Evolutionary conservation across 2,888 invertebrate species (phyloP), one percentile per base, ranked within the genome.

Genomic region (Ormyrus nitidulus): DNA sequence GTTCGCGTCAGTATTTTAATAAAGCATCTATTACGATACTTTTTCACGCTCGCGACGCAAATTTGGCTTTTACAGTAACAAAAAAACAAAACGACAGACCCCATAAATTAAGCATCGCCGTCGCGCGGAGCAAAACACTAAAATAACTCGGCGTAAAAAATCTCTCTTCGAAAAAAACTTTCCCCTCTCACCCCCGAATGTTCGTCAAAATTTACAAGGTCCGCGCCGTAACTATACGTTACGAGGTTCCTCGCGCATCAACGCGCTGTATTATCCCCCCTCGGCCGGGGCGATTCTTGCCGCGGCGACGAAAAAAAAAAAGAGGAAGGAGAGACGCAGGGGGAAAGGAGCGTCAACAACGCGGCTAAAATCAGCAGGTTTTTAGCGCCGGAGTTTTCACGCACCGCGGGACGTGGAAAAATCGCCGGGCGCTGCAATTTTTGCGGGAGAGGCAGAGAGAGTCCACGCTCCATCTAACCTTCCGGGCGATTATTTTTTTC

Each of bases 381-480:
- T 72, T 72, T 78, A 72, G n/a, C 19, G 54, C 56, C 54, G 11
- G 46, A 7, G 6, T 75, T 70, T 34, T 70, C 70, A 68, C 51
- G 78, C 62, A 19, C 56, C 70, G 58, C 10, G 34, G 58, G 56
- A 54, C 77, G 51, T 51, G 48, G n/a, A 70, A 70, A 75, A 75
- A 68, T 66, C 62, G 64, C 56, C 56, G n/a, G n/a, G 44, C 69
- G 13, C 34, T 77, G 62, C 54, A 74, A 77, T 65, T 77, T 65
- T 65, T 19, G 48, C 48, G 48, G 34, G 34, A 34, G 34, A 3
- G 34, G 2, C n/a, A 34, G 34, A 34, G 48, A 49, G 46, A 56
- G 34, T 7, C 51, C 62, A 62, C 62, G 46, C 6, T 64, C 44
- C 34, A 58, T 61, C 68, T 76, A 68, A 61, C 53, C 9, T 11